Evolutionary conservation across 2,888 invertebrate species (phyloP).

Genomic region (Proisotoma minuta): DNA sequence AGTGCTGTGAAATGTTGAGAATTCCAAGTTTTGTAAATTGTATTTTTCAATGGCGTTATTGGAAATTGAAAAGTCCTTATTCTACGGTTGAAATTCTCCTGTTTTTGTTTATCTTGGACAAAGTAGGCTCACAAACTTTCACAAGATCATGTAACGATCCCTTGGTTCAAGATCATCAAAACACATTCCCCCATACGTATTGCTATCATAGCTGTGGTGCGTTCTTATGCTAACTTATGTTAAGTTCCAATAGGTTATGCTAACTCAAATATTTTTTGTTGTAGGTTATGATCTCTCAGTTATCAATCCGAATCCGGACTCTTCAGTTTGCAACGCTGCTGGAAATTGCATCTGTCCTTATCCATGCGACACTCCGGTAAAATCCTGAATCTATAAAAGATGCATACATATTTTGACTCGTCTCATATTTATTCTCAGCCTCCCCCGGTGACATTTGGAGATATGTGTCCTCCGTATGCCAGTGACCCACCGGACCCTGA

Average conservation of each 20-base stretch:
- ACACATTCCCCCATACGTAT: constrained; percentile 6
- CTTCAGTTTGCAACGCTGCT: neutral
- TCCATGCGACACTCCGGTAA: neutral
- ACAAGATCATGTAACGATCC: constrained; percentile 9
- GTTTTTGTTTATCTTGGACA: too few species aligned
- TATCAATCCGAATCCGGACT: too few species aligned
- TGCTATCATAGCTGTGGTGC: neutral
- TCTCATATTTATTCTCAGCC: too few species aligned
- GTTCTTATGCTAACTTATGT: neutral
- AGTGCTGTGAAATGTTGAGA: too few species aligned
- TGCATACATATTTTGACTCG: too few species aligned
- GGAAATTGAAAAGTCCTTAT: too few species aligned
- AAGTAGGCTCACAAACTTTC: neutral
- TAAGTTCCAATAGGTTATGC: too few species aligned
- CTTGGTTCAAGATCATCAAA: neutral
- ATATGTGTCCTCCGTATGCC: neutral
- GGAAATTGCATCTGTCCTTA: constrained; percentile 2
- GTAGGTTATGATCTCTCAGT: neutral
- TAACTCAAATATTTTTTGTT: too few species aligned
- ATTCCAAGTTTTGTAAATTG: too few species aligned
- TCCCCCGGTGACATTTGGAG: neutral
- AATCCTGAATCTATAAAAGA: too few species aligned
- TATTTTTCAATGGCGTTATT: too few species aligned
- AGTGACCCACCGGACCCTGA: neutral
- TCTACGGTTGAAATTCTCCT: too few species aligned